Base-by-base conservation (phyloP, 1,140 invertebrate genomes). In the Holotrichia oblita region DNA sequence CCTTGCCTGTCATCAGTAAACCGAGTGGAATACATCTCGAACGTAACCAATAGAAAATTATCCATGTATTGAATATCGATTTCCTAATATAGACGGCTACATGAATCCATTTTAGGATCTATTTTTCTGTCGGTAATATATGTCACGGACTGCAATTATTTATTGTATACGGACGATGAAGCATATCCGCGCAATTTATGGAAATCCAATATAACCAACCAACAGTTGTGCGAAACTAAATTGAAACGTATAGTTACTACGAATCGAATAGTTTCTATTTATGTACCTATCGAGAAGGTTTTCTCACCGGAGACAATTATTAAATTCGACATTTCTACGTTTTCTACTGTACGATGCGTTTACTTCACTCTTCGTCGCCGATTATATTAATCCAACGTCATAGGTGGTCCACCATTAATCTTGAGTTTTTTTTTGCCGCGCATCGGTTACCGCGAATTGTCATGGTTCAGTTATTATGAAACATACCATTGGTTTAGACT, bases 1-100 rank as follows among this genome's bases (percentile, higher is more conserved):
- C n/a, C n/a, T n/a, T n/a, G 44, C 12, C n/a, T 48, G n/a, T 48
- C 44, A 48, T 48, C 44, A n/a, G 12, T 3, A 12, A 48, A 48
- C 44, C 7, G 61, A 64, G 17, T 64, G 24, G 10, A 64, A 64
- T 10, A 17, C 17, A 22, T 20, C 61, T 27, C 6, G 17, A 17
- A 64, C 61, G 61, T 64, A 17, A 64, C 61, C 17, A 64, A 64
- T 27, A 64, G 61, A 64, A 64, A 64, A 64, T 64, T 64, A 64
- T 64, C 61, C 20, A 64, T n/a, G 20, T 64, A 64, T 64, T 64
- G 61, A 64, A 64, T 20, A 17, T 64, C 20, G n/a, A 12, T 22
- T 12, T 27, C 61, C 61, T 22, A 64, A 64, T 64, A 64, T 20
- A 17, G 61, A 22, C 61, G 61, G 10, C 8, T 27, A 27, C 61